A percentile compares a stretch with the other conserved stretches of the same genome.
These are phyloP conservation scores for Psix sp. DNA, from an alignment of 1,140 invertebrate species.

Conservation along the genomic window DNA sequence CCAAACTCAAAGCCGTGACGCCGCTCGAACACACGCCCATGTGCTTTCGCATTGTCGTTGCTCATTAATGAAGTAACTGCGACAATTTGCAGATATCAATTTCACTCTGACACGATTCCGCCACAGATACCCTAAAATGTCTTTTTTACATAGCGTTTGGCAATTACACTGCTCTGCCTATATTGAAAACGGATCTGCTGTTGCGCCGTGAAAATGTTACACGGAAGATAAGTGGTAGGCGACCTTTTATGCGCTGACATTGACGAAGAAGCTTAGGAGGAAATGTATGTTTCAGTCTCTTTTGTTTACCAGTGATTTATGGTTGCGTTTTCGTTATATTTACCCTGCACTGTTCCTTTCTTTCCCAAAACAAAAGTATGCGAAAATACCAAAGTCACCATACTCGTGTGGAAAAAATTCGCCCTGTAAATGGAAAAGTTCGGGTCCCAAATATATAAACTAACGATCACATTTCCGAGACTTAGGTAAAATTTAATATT, in stretches of 20 bases:
- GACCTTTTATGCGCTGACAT: conserved; percentile 52
- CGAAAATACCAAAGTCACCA: too few relatives aligned
- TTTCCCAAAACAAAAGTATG: neutral
- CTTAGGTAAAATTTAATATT: too few relatives aligned
- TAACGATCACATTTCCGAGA: too few relatives aligned
- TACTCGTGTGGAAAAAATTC: too few relatives aligned
- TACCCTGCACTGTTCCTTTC: conserved; percentile 14
- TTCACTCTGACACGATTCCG: conserved; percentile 20
- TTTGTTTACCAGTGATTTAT: conserved; percentile 56
- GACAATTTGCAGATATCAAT: conserved; percentile 59
- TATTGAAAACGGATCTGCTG: too few relatives aligned
- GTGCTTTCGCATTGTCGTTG: conserved; percentile 51
- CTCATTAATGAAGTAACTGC: conserved; percentile 59
- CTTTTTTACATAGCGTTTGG: too few relatives aligned
- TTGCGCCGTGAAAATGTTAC: conserved; percentile 29
- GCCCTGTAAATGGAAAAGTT: too few relatives aligned
- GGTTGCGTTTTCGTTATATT: conserved; percentile 38
- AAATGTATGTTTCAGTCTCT: conserved; percentile 56
- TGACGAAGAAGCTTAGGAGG: conserved; percentile 58
- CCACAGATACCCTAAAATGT: too few relatives aligned
- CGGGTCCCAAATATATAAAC: too few relatives aligned
- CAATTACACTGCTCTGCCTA: too few relatives aligned
- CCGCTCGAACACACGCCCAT: conserved; percentile 16
- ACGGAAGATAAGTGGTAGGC: conserved; percentile 25
- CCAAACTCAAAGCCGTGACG: conserved; percentile 21